Conservation (phyloP, 2,888 invertebrate species). For the Clepsis dumicolana region DNA sequence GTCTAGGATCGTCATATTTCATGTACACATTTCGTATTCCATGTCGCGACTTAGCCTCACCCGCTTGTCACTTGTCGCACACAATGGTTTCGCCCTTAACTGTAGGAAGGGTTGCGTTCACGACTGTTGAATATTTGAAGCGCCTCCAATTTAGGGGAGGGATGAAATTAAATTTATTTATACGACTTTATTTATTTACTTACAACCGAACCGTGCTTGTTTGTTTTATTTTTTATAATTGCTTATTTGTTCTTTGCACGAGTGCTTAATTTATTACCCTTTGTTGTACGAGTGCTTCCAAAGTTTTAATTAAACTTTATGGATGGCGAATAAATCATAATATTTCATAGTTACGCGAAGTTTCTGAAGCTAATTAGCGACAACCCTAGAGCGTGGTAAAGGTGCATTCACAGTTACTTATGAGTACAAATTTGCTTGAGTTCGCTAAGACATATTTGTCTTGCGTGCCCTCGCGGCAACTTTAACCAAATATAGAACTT, state of each 20-base stretch:
- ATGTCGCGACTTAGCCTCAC: not conserved
- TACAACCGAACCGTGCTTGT: conserved; percentile 61
- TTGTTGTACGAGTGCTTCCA: conserved; percentile 6
- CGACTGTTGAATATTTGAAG: conserved; percentile 85
- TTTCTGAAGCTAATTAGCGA: conserved; percentile 67
- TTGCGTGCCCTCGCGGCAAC: conserved; percentile 70
- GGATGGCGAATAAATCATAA: conserved; percentile 39
- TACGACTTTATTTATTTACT: conserved; percentile 80
- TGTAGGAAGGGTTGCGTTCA: conserved; percentile 83
- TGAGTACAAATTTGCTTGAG: conserved; percentile 80
- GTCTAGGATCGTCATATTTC: too few relatives aligned
- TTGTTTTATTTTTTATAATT: conserved; percentile 58
- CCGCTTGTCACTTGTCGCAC: conserved; percentile 53
- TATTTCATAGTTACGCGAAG: conserved; percentile 53
- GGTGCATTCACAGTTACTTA: conserved; percentile 81
- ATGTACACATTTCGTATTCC: not conserved
- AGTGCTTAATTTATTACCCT: conserved; percentile 36
- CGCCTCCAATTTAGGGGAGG: conserved; percentile 80
- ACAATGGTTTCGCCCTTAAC: conserved; percentile 70
- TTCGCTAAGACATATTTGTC: conserved; percentile 81
- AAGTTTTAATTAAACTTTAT: conserved; percentile 38
- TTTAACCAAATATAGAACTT: conserved; percentile 77
- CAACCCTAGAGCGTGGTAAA: conserved; percentile 71
- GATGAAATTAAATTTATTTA: conserved; percentile 85
- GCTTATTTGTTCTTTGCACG: conserved; percentile 54